phyloP scores from a whole-genome alignment of 2,113 vertebrate species.

The Bos taurus region ARS-UCD2.0 NC_037336.1:50751501-50752000 shows the following conservation, averaged over 20 bases:
- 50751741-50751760: slow-evolving; percentile 28
- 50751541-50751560: not conserved
- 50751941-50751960: slow-evolving; percentile 53
- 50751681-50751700: not conserved
- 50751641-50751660: not conserved
- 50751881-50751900: slow-evolving; percentile 54
- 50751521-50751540: slow-evolving; percentile 35
- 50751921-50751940: slow-evolving; percentile 49
- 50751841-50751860: slow-evolving; percentile 59
- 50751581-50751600: slow-evolving; percentile 13
- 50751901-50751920: slow-evolving; percentile 65
- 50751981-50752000: slow-evolving; percentile 69
- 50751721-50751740: slow-evolving; percentile 26
- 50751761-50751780: slow-evolving; percentile 53
- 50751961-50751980: not conserved
- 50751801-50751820: slow-evolving; percentile 56
- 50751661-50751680: slow-evolving; percentile 10
- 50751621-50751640: not conserved
- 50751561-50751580: slow-evolving; percentile 15
- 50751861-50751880: slow-evolving; percentile 47
- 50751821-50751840: slow-evolving; percentile 53
- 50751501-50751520: not conserved
- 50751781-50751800: slow-evolving; percentile 34
- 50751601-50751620: not conserved
- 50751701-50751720: slow-evolving; percentile 27